A percentile compares a stretch with the other conserved stretches of the same genome.
phyloP scores from a whole-genome alignment of 1,140 invertebrate genomes.

The Papilio machaon region DNA sequence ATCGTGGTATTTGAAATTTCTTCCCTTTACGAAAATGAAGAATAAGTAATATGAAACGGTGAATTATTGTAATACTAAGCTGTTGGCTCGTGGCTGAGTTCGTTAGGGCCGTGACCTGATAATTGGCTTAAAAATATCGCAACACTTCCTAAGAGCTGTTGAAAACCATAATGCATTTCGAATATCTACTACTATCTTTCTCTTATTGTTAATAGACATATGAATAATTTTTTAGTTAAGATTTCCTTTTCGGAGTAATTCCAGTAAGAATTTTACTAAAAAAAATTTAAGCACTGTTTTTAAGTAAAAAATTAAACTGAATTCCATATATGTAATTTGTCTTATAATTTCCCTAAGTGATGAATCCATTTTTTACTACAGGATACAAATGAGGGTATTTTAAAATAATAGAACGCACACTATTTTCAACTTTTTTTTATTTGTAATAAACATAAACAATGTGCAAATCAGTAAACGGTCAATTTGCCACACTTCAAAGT shows the following conservation, averaged over 20 bases:
- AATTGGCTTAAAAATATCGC: constrained; percentile 39
- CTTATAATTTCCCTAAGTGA: no score
- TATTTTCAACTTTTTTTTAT: constrained; percentile 71
- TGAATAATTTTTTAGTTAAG: background rate
- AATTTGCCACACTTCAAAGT: constrained; percentile 71
- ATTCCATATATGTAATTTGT: no score
- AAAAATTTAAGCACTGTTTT: no score
- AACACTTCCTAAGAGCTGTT: constrained; percentile 8
- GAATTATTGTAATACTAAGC: constrained; percentile 31
- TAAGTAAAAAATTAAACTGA: no score
- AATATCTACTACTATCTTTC: background rate
- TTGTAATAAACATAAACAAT: constrained; percentile 79
- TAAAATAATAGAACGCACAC: constrained; percentile 32
- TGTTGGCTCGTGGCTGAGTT: constrained; percentile 14
- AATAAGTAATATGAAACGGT: constrained; percentile 2
- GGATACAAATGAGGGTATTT: background rate
- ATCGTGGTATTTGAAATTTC: background rate
- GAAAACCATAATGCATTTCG: background rate
- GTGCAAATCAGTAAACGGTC: constrained; percentile 75
- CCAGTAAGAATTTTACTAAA: no score
- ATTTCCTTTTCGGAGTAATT: background rate
- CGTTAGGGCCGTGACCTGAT: background rate
- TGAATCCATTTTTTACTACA: no score
- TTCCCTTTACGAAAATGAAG: background rate
- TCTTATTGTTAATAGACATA: background rate